Conservation (phyloP, 2,113 vertebrate species). For the Chloebia gouldiae region DNA sequence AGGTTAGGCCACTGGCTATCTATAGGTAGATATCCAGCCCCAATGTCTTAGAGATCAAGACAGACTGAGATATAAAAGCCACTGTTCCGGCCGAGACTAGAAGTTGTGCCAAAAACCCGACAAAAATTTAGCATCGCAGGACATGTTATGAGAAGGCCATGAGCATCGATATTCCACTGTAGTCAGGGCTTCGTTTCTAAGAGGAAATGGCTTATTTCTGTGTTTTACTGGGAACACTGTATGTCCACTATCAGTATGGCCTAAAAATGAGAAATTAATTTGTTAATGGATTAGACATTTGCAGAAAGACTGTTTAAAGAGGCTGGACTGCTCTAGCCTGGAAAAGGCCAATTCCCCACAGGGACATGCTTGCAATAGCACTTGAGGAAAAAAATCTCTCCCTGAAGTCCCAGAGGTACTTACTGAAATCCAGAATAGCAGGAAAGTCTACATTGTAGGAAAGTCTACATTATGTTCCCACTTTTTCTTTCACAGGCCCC, state of each 20-base stretch:
- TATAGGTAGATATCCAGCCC: background rate
- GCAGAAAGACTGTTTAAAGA: constrained; percentile 24
- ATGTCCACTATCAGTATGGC: background rate
- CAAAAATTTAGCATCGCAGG: background rate
- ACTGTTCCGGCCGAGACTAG: background rate
- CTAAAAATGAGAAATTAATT: constrained; percentile 43
- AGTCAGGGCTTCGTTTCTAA: background rate
- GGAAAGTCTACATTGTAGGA: background rate
- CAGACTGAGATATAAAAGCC: background rate
- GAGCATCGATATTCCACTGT: background rate
- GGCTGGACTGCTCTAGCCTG: background rate
- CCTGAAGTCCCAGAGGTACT: background rate
- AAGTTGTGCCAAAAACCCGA: background rate
- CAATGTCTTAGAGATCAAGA: background rate
- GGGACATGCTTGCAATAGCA: background rate
- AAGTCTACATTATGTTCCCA: background rate
- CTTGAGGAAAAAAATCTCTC: constrained; percentile 4
- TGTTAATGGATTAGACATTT: constrained; percentile 34
- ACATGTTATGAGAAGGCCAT: background rate
- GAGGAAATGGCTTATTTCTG: background rate
- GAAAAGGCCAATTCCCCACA: constrained; percentile 26
- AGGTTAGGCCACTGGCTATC: background rate
- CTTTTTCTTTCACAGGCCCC: background rate
- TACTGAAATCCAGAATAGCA: constrained; percentile 26
- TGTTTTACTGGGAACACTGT: background rate